These are phyloP conservation scores for Pristionchus maxplancki DNA, from an alignment of 2,888 invertebrate genomes.

Conservation along the genomic window DNA sequence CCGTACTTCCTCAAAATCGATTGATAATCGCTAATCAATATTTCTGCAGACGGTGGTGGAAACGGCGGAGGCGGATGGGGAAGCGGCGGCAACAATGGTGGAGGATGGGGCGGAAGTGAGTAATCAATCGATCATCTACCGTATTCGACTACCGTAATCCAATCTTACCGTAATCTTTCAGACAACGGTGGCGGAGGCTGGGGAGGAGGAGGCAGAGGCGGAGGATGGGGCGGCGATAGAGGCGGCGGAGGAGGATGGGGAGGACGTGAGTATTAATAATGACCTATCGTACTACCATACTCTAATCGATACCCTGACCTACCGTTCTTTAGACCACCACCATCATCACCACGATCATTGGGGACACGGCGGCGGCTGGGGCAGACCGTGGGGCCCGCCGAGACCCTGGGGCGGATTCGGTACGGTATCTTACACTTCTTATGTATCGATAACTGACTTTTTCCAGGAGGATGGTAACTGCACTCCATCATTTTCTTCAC, in stretches of 20 bases:
- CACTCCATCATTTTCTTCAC: background rate
- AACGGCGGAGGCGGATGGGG: background rate
- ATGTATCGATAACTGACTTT: background rate
- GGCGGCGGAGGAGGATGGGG: background rate
- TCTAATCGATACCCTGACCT: background rate
- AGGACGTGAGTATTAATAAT: background rate
- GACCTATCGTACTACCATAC: background rate
- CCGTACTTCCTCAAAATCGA: background rate
- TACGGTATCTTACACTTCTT: background rate
- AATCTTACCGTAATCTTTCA: no score
- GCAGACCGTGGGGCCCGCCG: background rate
- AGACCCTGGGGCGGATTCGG: background rate
- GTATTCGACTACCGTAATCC: no score
- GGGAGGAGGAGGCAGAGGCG: background rate
- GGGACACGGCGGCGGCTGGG: background rate
- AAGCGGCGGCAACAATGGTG: background rate
- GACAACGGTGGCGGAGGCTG: no score
- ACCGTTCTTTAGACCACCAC: background rate
- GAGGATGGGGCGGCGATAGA: background rate
- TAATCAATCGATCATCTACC: background rate
- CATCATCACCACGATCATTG: background rate
- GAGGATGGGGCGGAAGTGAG: background rate
- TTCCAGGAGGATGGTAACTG: background rate
- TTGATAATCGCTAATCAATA: background rate
- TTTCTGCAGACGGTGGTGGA: background rate